Percentiles rank a stretch among this genome's conserved stretches.
Evolutionary conservation across 1,140 invertebrate genomes (phyloP).

Genomic region (Zaprionus nigranus): DNA sequence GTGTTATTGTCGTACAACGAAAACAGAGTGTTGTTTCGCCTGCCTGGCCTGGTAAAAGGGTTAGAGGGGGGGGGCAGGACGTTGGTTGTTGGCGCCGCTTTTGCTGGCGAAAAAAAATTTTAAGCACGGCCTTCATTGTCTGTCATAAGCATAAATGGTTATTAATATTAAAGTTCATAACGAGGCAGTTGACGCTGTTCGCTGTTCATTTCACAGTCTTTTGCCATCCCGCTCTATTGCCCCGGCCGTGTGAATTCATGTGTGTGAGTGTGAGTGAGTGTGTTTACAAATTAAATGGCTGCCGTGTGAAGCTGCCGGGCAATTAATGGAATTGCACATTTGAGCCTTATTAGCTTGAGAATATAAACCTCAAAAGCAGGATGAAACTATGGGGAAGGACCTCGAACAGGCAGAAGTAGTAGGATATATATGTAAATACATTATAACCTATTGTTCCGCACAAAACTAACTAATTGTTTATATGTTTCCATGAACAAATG

Average conservation of each 20-base stretch:
- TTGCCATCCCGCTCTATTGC: conserved; percentile 59
- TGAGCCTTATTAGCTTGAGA: conserved; percentile 61
- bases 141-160: conserved; percentile 79
- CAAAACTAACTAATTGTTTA: neutral
- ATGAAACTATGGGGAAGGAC: neutral
- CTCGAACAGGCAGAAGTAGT: neutral
- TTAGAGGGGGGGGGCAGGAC: neutral
- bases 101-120: conserved; percentile 38
- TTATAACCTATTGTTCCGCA: neutral
- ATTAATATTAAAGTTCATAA: conserved; percentile 77
- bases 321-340: conserved; percentile 72
- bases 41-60: neutral
- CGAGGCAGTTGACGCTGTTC: conserved; percentile 47
- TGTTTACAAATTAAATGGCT: conserved; percentile 62
- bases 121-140: conserved; percentile 61
- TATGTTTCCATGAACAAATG: no score
- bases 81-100: neutral
- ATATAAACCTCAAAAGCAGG: conserved; percentile 44
- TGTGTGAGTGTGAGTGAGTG: conserved; percentile 28
- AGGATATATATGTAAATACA: neutral
- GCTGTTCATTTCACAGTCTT: conserved; percentile 61
- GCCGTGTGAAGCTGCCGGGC: conserved; percentile 38
- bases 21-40: conserved; percentile 17
- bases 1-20: conserved; percentile 65
- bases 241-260: conserved; percentile 47